Evolutionary conservation across 2,888 invertebrate species (phyloP).

Genomic region (Nephrotoma guestfalica): DNA sequence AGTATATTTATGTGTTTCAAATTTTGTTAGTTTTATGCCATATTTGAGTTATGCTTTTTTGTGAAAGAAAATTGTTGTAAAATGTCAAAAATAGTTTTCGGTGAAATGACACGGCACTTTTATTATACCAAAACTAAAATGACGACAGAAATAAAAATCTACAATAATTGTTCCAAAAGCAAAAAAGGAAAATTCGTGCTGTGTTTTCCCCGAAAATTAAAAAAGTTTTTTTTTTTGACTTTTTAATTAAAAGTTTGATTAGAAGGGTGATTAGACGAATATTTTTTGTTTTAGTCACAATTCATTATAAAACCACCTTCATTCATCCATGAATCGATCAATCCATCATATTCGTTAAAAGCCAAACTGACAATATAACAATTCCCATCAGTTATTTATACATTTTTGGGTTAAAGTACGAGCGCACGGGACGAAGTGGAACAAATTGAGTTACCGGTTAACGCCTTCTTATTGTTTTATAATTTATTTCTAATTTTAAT

Average conservation of each 20-base stretch:
- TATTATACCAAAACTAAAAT: neutral
- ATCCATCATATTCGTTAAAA: neutral
- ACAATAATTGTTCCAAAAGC: neutral
- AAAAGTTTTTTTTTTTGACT: neutral
- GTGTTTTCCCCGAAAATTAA: neutral
- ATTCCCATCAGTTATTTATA: neutral
- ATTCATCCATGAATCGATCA: neutral
- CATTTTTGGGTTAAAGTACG: neutral
- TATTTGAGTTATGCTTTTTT: neutral
- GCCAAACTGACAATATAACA: neutral
- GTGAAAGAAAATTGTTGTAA: neutral
- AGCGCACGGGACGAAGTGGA: neutral
- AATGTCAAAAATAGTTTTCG: neutral
- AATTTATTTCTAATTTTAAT: neutral
- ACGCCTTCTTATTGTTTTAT: constrained; percentile 4
- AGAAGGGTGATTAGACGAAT: neutral
- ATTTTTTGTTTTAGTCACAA: neutral
- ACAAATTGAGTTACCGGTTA: constrained; percentile 3
- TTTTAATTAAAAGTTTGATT: neutral
- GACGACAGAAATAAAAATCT: neutral
- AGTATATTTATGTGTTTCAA: neutral
- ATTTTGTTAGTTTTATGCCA: neutral
- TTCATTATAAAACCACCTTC: neutral
- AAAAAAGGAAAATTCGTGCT: neutral
- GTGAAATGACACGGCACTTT: neutral